Conservation (phyloP, 1,140 invertebrate species). For the Telenomus remus region DNA sequence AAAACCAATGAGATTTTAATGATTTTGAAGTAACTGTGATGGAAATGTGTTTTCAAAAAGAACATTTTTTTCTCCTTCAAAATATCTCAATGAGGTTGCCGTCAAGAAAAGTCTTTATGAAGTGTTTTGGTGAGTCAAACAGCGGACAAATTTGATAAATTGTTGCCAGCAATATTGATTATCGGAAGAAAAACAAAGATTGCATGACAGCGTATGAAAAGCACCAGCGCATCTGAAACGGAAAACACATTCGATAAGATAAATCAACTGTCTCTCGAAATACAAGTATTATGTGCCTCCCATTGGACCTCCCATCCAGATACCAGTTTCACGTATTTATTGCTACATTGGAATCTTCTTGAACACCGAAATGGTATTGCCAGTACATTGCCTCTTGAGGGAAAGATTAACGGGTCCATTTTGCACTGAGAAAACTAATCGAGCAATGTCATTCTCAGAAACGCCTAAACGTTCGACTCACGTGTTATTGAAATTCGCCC, state of each 20-base stretch:
- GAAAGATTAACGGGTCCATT: conserved; percentile 53
- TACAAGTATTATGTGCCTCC: conserved; percentile 50
- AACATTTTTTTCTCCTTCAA: too few species aligned
- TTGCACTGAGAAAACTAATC: conserved; percentile 46
- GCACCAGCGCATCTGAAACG: conserved; percentile 34
- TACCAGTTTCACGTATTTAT: conserved; percentile 55
- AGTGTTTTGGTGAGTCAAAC: conserved; percentile 30
- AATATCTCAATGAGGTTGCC: conserved; percentile 25
- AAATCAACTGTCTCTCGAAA: conserved; percentile 48
- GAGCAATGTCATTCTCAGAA: conserved; percentile 47
- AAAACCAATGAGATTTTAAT: too few species aligned
- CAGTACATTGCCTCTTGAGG: conserved; percentile 53
- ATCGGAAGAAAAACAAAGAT: conserved; percentile 46
- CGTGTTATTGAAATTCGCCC: conserved; percentile 15
- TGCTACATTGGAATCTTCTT: conserved; percentile 51
- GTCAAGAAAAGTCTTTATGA: conserved; percentile 26
- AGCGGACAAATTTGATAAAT: conserved; percentile 38
- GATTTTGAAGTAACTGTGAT: too few species aligned
- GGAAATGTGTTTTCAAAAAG: too few species aligned
- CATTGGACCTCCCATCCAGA: conserved; percentile 43
- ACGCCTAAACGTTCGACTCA: conserved; percentile 25
- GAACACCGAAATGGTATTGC: conserved; percentile 49
- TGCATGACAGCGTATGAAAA: conserved; percentile 40
- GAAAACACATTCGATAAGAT: conserved; percentile 50
- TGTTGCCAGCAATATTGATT: conserved; percentile 52